Conservation (phyloP, 2,797 vertebrate genomes). For the Loris lydekkerianus region DNA sequence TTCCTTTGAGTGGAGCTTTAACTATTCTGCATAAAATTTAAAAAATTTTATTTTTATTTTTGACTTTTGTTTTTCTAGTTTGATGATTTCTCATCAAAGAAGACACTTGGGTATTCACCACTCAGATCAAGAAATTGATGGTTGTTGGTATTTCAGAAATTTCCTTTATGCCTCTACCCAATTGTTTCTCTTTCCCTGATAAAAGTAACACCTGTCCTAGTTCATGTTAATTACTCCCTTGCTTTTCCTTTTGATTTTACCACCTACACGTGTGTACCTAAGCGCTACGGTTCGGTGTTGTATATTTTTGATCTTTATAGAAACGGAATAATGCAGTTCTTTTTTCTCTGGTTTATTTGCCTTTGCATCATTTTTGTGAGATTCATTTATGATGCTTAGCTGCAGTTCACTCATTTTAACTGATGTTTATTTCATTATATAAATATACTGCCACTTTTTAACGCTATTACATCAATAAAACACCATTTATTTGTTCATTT, state of each 20-base stretch:
- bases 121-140: background rate
- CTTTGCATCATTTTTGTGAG: constrained; percentile 51
- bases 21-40: background rate
- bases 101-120: background rate
- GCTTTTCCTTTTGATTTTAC: constrained; percentile 9
- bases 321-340: background rate
- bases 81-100: background rate
- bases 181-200: background rate
- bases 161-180: background rate
- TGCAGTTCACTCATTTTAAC: constrained; percentile 64
- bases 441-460: constrained; percentile 34
- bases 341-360: constrained; percentile 41
- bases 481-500: constrained; percentile 69
- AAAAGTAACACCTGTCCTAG: background rate
- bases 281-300: background rate
- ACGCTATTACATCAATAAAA: constrained; percentile 57
- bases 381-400: constrained; percentile 43
- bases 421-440: constrained; percentile 66
- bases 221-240: background rate
- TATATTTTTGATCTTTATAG: constrained; percentile 24
- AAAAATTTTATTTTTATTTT: constrained; percentile 4
- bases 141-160: background rate
- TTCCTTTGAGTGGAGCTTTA: background rate
- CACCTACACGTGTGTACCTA: background rate
- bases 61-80: background rate